These are phyloP conservation scores for Propithecus deckenii DNA, from an alignment of 2,797 vertebrate genomes.

Conservation along the genomic window DNA sequence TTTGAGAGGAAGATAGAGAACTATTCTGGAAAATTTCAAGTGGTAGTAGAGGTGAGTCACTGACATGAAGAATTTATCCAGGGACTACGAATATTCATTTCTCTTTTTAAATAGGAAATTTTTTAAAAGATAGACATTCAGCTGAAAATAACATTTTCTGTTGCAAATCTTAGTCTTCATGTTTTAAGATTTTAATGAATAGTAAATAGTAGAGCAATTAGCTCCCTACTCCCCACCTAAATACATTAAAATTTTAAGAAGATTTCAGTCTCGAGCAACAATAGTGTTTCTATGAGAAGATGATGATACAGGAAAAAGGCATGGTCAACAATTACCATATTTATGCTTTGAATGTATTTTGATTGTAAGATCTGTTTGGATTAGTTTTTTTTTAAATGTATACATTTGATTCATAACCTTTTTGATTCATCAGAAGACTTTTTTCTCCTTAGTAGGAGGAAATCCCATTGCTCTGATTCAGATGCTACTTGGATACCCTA, in stretches of 20 bases:
- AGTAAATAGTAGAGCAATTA: constrained; percentile 15
- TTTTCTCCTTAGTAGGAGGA: background rate
- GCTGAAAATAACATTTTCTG: background rate
- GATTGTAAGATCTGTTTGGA: background rate
- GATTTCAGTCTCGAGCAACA: background rate
- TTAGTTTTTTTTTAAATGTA: background rate
- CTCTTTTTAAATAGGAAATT: constrained; percentile 1
- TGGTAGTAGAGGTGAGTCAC: constrained; percentile 78
- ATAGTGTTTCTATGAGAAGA: background rate
- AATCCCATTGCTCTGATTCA: background rate
- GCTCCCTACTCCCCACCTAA: background rate
- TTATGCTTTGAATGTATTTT: constrained; percentile 24
- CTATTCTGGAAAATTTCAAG: constrained; percentile 74
- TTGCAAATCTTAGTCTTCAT: constrained; percentile 4
- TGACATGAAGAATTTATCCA: constrained; percentile 59
- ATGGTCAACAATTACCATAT: background rate
- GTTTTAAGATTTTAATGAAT: constrained; percentile 43
- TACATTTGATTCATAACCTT: background rate
- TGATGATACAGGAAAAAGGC: background rate
- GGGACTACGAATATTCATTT: constrained; percentile 45
- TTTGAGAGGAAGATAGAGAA: constrained; percentile 78
- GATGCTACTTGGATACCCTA: background rate
- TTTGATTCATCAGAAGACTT: background rate
- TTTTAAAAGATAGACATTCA: background rate
- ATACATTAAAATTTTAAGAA: background rate